These are phyloP conservation scores for Ctenodactylus gundi DNA, from an alignment of 2,113 vertebrate genomes.

Conservation along the genomic window DNA sequence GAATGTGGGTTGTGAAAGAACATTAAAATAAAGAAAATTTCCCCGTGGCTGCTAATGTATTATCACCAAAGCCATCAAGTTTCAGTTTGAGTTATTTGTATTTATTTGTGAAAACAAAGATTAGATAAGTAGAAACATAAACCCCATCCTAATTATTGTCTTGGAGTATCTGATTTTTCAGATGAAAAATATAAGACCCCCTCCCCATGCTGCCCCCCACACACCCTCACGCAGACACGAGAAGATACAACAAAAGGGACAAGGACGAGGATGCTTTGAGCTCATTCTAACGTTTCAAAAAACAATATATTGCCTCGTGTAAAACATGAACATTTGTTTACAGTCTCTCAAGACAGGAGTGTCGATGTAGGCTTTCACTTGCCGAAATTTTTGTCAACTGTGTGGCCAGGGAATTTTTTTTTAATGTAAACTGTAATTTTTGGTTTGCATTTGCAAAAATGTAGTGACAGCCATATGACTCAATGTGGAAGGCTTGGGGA, in stretches of 20 bases:
- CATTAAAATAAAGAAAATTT: conserved; percentile 97
- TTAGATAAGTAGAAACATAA: conserved; percentile 89
- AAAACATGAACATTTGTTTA: conserved; percentile 40
- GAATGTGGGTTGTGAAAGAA: conserved; percentile 98
- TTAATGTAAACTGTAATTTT: conserved; percentile 8
- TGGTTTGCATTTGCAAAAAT: conserved; percentile 21
- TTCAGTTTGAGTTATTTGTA: conserved; percentile 98
- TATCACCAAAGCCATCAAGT: conserved; percentile 99
- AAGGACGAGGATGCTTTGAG: neutral
- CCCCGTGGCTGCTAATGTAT: conserved; percentile 95
- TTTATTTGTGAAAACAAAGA: conserved; percentile 99
- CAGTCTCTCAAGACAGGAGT: neutral
- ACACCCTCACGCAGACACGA: neutral
- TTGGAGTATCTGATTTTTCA: conserved; percentile 74
- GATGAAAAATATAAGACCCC: conserved; percentile 42
- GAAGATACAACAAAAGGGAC: neutral
- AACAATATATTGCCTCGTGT: neutral
- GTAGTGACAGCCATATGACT: neutral
- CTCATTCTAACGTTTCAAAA: neutral
- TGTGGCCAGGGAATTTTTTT: neutral
- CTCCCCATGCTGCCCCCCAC: neutral
- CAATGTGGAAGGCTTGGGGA: neutral
- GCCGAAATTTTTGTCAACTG: neutral
- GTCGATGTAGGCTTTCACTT: neutral
- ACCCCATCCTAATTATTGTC: conserved; percentile 83